Conservation (phyloP, 2,797 vertebrate genomes). For the Dicrostonyx torquatus region DNA sequence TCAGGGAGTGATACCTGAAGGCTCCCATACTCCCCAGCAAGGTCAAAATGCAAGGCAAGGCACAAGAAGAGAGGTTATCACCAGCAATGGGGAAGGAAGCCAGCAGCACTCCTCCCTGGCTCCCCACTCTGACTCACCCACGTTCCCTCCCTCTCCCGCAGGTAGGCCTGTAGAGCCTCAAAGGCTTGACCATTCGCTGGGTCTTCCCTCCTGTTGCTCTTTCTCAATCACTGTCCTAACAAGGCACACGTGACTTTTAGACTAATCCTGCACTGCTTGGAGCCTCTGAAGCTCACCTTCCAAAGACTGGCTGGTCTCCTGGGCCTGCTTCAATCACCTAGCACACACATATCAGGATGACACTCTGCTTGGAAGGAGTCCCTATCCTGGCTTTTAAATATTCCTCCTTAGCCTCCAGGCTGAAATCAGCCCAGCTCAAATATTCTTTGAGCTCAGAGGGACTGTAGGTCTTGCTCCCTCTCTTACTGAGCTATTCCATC, state of each 20-base stretch:
- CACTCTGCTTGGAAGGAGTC: not conserved
- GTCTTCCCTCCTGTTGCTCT: not conserved
- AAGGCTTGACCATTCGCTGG: not conserved
- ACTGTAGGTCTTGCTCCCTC: not conserved
- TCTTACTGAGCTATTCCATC: not conserved
- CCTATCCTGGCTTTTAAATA: constrained; percentile 6
- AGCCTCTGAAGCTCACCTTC: constrained; percentile 37
- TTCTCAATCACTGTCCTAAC: constrained; percentile 8
- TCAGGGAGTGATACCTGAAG: not conserved
- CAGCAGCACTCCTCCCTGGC: not conserved
- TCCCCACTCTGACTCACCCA: not conserved
- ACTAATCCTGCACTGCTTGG: constrained; percentile 1
- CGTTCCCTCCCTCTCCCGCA: not conserved
- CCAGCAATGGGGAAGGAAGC: not conserved
- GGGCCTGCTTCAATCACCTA: not conserved
- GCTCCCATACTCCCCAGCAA: not conserved
- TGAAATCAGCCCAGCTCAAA: not conserved
- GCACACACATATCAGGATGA: not conserved
- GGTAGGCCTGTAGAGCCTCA: not conserved
- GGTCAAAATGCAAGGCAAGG: not conserved
- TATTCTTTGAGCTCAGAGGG: not conserved
- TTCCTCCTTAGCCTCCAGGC: constrained; percentile 37
- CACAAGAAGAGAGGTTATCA: not conserved
- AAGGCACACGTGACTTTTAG: constrained; percentile 40
- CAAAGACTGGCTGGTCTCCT: not conserved